Conservation (phyloP, 2,888 invertebrate species). For the Watsonalla cultraria region DNA sequence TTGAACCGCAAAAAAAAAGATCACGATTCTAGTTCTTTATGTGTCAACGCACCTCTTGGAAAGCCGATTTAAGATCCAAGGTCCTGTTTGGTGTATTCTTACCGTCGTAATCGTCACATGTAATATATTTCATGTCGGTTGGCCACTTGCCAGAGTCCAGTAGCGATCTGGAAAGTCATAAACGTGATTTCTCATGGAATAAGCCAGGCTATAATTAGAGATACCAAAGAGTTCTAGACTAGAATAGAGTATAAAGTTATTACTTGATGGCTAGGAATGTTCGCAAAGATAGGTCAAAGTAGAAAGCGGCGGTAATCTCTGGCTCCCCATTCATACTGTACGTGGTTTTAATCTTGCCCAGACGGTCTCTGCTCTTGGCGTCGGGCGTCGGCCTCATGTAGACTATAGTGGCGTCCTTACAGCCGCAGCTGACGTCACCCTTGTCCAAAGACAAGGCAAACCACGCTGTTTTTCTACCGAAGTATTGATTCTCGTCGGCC, state of each 20-base stretch:
- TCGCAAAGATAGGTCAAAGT: conserved; percentile 89
- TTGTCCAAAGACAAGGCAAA: conserved; percentile 88
- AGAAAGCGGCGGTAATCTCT: conserved; percentile 89
- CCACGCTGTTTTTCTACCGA: conserved; percentile 92
- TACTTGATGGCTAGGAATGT: conserved; percentile 87
- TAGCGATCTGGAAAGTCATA: conserved; percentile 81
- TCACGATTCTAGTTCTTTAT: conserved; percentile 10
- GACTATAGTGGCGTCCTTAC: conserved; percentile 87
- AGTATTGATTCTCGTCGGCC: conserved; percentile 86
- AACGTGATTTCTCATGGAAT: conserved; percentile 62
- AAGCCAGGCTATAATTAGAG: conserved; percentile 63
- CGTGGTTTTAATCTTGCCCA: conserved; percentile 84
- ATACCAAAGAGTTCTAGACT: conserved; percentile 45
- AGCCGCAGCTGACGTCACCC: conserved; percentile 85
- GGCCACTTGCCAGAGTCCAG: conserved; percentile 86
- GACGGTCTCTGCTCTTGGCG: conserved; percentile 82
- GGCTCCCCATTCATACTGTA: conserved; percentile 85
- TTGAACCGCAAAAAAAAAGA: too few species aligned
- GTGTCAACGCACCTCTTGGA: conserved; percentile 79
- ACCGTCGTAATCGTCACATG: conserved; percentile 88
- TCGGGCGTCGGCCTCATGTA: conserved; percentile 86
- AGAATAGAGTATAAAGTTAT: conserved; percentile 49
- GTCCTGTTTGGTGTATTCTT: conserved; percentile 86
- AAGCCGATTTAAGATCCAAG: conserved; percentile 83
- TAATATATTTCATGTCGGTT: conserved; percentile 84